Conservation (phyloP, 2,888 invertebrate genomes). For the Cheilosia soror region DNA sequence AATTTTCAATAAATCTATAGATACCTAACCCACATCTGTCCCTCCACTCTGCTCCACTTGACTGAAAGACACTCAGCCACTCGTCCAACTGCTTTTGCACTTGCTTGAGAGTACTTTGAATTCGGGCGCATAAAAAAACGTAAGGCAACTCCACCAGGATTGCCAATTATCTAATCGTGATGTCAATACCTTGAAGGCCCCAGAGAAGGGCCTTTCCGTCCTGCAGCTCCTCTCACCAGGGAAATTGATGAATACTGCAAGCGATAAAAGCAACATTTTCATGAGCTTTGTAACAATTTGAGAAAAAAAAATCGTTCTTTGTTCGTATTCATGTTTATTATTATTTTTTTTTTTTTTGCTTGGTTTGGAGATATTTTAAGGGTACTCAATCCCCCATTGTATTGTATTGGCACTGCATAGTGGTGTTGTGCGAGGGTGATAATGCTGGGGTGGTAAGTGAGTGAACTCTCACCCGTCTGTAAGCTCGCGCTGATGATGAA, state of each 20-base stretch:
- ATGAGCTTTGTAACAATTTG: slow-evolving; percentile 71
- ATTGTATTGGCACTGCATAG: slow-evolving; percentile 68
- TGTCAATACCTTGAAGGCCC: slow-evolving; percentile 70
- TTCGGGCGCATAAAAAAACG: slow-evolving; percentile 38
- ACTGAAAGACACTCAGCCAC: slow-evolving; percentile 53
- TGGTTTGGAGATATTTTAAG: slow-evolving; percentile 66
- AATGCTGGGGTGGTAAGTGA: slow-evolving; percentile 36
- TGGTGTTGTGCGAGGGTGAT: slow-evolving; percentile 33
- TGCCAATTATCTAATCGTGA: slow-evolving; percentile 72
- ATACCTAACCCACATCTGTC: slow-evolving; percentile 20
- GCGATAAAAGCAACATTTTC: slow-evolving; percentile 72
- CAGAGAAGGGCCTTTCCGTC: slow-evolving; percentile 51
- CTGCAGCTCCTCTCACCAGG: slow-evolving; percentile 15
- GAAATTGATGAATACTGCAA: slow-evolving; percentile 71
- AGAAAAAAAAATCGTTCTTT: slow-evolving; percentile 43
- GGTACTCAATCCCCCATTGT: slow-evolving; percentile 72
- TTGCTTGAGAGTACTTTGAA: slow-evolving; percentile 39
- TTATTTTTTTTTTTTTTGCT: slow-evolving; percentile 32
- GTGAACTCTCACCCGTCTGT: slow-evolving; percentile 55
- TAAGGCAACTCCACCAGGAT: slow-evolving; percentile 62
- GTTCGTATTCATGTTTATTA: slow-evolving; percentile 22
- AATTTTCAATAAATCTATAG: slow-evolving; percentile 57
- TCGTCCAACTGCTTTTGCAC: slow-evolving; percentile 38
- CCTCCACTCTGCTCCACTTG: slow-evolving; percentile 11
- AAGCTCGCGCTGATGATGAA: slow-evolving; percentile 52